A percentile compares a stretch with the other conserved stretches of the same genome.
Evolutionary conservation across 2,888 invertebrate genomes (phyloP).

Genomic region (Cheilosia soror): DNA sequence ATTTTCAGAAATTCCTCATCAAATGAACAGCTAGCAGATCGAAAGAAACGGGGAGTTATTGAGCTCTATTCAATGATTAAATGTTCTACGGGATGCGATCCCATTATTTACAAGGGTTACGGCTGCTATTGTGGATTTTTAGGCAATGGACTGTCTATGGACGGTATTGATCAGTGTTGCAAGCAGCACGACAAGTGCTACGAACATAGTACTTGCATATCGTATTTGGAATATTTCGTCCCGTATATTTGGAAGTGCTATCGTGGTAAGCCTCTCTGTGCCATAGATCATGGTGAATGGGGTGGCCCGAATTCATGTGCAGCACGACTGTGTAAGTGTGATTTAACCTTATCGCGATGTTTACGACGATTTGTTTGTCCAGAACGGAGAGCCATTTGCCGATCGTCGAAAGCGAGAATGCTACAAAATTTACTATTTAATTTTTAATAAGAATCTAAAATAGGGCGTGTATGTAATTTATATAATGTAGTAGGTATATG

Average conservation of each 20-base stretch:
- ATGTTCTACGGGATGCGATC: slow-evolving; percentile 94
- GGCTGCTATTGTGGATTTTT: slow-evolving; percentile 96
- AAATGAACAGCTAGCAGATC: slow-evolving; percentile 80
- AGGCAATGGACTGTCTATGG: slow-evolving; percentile 91
- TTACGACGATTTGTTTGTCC: slow-evolving; percentile 91
- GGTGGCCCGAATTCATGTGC: slow-evolving; percentile 88
- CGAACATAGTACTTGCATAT: slow-evolving; percentile 90
- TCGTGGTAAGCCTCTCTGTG: slow-evolving; percentile 90
- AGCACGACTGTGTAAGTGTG: slow-evolving; percentile 92
- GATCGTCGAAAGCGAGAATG: slow-evolving; percentile 89
- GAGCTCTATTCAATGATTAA: slow-evolving; percentile 94
- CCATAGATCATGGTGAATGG: slow-evolving; percentile 85
- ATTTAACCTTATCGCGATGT: slow-evolving; percentile 91
- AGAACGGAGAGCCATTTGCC: slow-evolving; percentile 88
- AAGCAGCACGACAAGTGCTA: slow-evolving; percentile 94
- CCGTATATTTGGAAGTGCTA: slow-evolving; percentile 95
- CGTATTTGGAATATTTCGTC: slow-evolving; percentile 92
- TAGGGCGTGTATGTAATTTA: neutral
- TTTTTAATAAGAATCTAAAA: slow-evolving; percentile 27
- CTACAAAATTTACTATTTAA: slow-evolving; percentile 88
- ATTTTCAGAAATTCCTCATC: slow-evolving; percentile 63
- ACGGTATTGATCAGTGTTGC: slow-evolving; percentile 92
- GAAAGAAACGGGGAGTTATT: slow-evolving; percentile 90
- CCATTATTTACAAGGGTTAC: slow-evolving; percentile 92
- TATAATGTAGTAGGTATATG: too few relatives aligned